Evolutionary conservation across 2,797 vertebrate species (phyloP).

Genomic region (Alauda arvensis): DNA sequence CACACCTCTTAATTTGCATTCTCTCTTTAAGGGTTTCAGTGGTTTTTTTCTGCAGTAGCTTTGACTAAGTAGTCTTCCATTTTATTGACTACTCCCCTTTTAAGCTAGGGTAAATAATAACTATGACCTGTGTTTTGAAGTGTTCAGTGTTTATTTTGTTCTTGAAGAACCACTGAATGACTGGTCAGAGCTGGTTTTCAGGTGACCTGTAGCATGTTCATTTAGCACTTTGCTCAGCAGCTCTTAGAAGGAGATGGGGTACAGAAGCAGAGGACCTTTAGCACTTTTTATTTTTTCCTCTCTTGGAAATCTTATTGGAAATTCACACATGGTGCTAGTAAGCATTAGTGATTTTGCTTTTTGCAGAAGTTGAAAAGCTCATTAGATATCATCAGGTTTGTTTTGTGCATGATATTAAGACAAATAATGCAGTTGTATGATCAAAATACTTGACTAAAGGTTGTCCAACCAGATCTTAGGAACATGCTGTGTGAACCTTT

Average conservation of each 20-base stretch:
- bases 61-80: neutral
- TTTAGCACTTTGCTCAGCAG: neutral
- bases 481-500: neutral
- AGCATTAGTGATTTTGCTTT: neutral
- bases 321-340: neutral
- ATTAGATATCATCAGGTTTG: neutral
- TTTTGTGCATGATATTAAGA: neutral
- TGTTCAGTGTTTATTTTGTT: neutral
- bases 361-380: neutral
- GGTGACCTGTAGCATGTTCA: neutral
- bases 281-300: rapidly evolving
- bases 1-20: neutral
- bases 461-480: neutral
- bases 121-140: neutral
- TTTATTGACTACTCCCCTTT: neutral
- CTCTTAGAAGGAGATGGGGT: neutral
- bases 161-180: neutral
- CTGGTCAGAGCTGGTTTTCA: neutral
- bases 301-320: neutral
- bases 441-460: neutral
- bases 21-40: neutral
- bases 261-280: neutral
- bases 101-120: neutral
- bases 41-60: neutral
- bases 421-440: neutral